Percentiles rank a stretch among this genome's conserved stretches.
Conservation (phyloP, 1,140 invertebrate species). For the Apis laboriosa region DNA sequence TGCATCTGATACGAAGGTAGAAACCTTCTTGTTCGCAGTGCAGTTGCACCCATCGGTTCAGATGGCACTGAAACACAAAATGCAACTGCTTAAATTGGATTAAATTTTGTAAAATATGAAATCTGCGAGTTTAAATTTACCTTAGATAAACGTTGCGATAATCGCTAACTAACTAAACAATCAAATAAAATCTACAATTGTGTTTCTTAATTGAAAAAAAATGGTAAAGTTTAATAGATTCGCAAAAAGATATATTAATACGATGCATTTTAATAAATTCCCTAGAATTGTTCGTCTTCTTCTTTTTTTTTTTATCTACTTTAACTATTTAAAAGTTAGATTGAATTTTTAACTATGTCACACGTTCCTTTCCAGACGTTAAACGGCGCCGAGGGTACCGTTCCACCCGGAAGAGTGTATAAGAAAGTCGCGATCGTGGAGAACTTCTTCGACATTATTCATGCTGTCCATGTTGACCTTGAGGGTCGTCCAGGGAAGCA, state of each 20-base stretch:
- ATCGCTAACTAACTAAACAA: neutral
- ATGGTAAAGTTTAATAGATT: neutral
- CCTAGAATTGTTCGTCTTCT: neutral
- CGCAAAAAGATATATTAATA: neutral
- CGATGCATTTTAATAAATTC: neutral
- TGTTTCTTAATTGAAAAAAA: neutral
- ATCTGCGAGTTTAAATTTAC: neutral
- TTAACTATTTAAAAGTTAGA: neutral
- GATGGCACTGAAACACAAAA: conserved; percentile 4
- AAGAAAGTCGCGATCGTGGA: conserved; percentile 97
- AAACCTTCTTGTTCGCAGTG: neutral
- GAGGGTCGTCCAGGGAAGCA: conserved; percentile 95
- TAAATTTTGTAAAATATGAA: neutral
- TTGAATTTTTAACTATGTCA: conserved; percentile 18
- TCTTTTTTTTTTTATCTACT: neutral
- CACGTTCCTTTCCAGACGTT: conserved; percentile 72
- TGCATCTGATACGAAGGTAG: neutral
- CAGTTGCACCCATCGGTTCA: neutral
- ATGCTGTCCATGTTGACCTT: conserved; percentile 95
- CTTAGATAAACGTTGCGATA: neutral
- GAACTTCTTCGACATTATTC: conserved; percentile 98
- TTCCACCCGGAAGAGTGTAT: conserved; percentile 85
- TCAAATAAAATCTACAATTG: neutral
- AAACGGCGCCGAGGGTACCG: conserved; percentile 79
- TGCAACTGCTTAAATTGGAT: too few species aligned